These are phyloP conservation scores for Lapara coniferarum DNA, from an alignment of 2,888 invertebrate species.

Conservation along the genomic window DNA sequence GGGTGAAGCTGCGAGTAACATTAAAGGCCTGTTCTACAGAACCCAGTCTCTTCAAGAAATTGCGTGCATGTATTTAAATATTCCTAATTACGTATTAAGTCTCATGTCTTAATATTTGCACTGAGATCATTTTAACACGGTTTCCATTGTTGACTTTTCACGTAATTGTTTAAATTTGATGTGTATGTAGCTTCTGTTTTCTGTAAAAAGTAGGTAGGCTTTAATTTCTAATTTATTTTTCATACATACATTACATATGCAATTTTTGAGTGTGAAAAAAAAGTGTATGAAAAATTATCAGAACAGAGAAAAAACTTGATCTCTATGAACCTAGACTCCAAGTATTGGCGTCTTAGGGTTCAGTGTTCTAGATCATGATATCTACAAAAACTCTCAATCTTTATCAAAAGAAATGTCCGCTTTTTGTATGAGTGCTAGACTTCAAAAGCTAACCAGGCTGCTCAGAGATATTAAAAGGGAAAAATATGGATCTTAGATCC, in stretches of 20 bases:
- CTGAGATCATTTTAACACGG: slow-evolving; percentile 20
- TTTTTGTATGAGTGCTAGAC: too few relatives aligned
- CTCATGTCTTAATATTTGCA: slow-evolving; percentile 13
- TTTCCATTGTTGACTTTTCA: neutral
- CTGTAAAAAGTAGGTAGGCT: slow-evolving; percentile 4
- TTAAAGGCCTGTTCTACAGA: neutral
- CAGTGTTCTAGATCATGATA: too few relatives aligned
- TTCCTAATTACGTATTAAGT: neutral
- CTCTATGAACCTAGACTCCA: too few relatives aligned
- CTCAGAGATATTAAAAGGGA: too few relatives aligned
- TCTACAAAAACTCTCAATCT: too few relatives aligned
- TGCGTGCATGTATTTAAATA: neutral
- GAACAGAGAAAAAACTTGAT: too few relatives aligned
- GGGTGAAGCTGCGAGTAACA: neutral
- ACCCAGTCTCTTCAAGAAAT: neutral
- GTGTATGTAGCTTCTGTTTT: slow-evolving; percentile 6
- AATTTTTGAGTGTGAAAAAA: too few relatives aligned
- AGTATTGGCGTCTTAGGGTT: too few relatives aligned
- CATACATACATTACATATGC: neutral
- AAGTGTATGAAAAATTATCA: too few relatives aligned
- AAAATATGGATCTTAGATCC: too few relatives aligned
- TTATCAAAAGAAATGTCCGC: too few relatives aligned
- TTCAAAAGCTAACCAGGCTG: too few relatives aligned
- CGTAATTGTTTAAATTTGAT: neutral
- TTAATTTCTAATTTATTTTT: neutral